A percentile compares a stretch with the other conserved stretches of the same genome.
Conservation (phyloP, 2,797 vertebrate genomes). For the Harpagifer antarcticus region DNA sequence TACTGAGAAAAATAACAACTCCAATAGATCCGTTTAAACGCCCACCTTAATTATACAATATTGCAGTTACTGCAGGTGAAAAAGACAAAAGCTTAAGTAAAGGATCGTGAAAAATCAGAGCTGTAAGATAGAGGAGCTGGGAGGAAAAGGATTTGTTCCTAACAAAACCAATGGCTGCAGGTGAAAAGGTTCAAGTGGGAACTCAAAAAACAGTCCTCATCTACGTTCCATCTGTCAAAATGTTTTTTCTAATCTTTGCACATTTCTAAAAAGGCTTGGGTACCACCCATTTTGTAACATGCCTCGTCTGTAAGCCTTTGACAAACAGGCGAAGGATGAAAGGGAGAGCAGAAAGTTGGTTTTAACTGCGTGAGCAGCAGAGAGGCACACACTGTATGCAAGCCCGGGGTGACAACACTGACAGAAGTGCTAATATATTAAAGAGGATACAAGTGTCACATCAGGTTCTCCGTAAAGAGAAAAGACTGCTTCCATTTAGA, state of each 20-base stretch:
- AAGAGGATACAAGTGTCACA: conserved; percentile 21
- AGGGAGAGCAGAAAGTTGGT: conserved; percentile 23
- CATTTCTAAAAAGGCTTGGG: conserved; percentile 19
- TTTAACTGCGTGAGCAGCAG: conserved; percentile 10
- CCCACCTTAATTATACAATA: neutral
- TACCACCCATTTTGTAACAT: neutral
- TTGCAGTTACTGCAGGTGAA: neutral
- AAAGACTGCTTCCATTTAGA: conserved; percentile 22
- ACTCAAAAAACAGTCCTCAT: conserved; percentile 28
- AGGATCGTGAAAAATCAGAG: conserved; percentile 16
- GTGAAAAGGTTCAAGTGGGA: conserved; percentile 33
- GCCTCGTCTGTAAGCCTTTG: conserved; percentile 18
- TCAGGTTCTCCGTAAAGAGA: conserved; percentile 17
- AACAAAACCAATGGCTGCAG: conserved; percentile 37
- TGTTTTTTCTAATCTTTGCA: conserved; percentile 8
- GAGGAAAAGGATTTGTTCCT: neutral
- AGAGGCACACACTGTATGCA: conserved; percentile 5
- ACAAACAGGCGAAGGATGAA: conserved; percentile 22
- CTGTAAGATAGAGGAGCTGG: conserved; percentile 8
- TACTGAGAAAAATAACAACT: neutral
- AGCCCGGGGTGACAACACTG: conserved; percentile 29
- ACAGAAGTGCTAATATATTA: conserved; percentile 28
- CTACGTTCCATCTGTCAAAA: conserved; percentile 39
- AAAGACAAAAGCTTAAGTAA: neutral
- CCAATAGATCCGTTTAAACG: neutral